Conservation (phyloP, 2,797 vertebrate genomes). For the Esox lucius region DNA sequence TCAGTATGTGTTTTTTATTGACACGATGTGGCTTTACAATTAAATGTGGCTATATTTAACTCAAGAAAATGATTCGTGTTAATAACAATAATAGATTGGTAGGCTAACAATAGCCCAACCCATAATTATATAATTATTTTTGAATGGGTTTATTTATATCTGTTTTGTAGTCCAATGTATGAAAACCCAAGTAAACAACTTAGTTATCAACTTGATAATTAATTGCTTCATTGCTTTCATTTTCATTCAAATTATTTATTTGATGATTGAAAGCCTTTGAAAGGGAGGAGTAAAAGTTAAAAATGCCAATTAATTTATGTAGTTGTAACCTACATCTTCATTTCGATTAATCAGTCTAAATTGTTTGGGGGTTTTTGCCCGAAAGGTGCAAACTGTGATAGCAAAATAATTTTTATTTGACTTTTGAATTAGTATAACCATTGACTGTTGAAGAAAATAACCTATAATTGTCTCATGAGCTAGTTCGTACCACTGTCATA, state of each 20-base stretch:
- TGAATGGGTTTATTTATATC: not conserved
- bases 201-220: not conserved
- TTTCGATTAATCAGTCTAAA: not conserved
- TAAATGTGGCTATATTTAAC: not conserved
- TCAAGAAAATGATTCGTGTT: not conserved
- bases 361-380: not conserved
- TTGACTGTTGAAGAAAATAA: not conserved
- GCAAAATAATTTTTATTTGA: not conserved
- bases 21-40: constrained; percentile 11
- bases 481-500: not conserved
- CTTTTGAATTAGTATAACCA: not conserved
- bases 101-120: not conserved
- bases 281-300: not conserved
- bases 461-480: not conserved
- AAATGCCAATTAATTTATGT: not conserved
- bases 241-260: not conserved
- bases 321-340: not conserved
- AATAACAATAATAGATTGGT: not conserved
- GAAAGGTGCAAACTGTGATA: not conserved
- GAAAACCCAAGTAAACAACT: not conserved
- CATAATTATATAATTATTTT: not conserved
- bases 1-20: constrained; percentile 22
- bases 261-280: no score
- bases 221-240: not conserved
- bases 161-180: not conserved